Base-by-base conservation (phyloP, 2,888 invertebrate species). In the Antitype chi region DNA sequence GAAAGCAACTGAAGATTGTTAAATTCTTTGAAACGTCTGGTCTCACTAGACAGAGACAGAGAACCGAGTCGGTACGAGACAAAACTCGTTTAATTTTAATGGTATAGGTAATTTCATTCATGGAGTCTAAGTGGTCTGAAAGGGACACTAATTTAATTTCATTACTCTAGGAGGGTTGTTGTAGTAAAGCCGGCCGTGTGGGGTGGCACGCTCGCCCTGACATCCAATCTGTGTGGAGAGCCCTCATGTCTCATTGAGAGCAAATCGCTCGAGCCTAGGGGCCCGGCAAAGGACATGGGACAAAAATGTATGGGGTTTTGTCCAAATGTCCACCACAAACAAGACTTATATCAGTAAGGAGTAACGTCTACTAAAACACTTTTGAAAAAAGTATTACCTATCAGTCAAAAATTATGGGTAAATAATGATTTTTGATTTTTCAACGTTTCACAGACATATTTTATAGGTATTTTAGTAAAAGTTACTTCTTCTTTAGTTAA, bases 201-300 rank as follows among this genome's bases (percentile, higher is more conserved):
- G 84, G 76, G 84, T 85, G 84, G 86, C 84, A 87, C 89, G 86
- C 85, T 89, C 88, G 90, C 87, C 84, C 89, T 93, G 95, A 94
- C 95, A 94, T 93, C 93, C 94, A 95, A 96, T 96, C 94, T 93
- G 89, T 80, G 91, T 91, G 86, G 89, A 96, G 95, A 87, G 91
- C 92, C 90, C 95, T 95, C 90, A 81, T 90, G 92, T 91, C 92
- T 92, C 93, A 93, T 94, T 94, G 94, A 95, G 91, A 92, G 90
- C 93, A 93, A 95, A 94, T 94, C 93, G 92, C 88, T 90, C 89
- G 91, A 84, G 87, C 87, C 84, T 78, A 68, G 74, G 80, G 74
- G 78, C 69, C 82, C 86, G 85, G 80, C 84, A 85, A 90, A 90
- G 62, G 25, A 55, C 47, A 38, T 38, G 62, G 53, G 15, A 1